These are phyloP conservation scores for Drosophila tanythrix DNA, from an alignment of 2,888 invertebrate species.

Conservation along the genomic window DNA sequence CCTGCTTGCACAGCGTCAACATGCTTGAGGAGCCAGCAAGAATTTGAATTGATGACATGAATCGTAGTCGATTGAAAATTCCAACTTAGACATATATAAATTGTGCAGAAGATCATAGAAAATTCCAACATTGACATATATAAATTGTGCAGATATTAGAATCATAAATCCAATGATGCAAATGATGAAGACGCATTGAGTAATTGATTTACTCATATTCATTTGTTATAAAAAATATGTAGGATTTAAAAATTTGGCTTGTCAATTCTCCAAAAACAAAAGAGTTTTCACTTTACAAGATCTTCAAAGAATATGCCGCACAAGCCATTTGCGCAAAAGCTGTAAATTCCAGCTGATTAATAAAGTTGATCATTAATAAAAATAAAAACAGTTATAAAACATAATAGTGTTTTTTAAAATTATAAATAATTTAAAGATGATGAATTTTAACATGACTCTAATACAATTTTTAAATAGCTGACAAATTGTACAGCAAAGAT, in stretches of 20 bases:
- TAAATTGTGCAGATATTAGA: background rate
- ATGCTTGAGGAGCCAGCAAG: conserved; percentile 3
- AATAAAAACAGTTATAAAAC: background rate
- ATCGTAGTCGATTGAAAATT: background rate
- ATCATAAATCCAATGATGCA: background rate
- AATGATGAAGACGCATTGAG: background rate
- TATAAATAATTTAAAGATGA: background rate
- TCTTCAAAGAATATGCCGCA: background rate
- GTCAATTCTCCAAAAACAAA: background rate
- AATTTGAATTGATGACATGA: conserved; percentile 2
- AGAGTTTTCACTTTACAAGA: background rate
- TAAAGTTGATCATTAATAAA: background rate
- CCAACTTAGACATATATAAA: background rate
- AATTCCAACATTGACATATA: background rate
- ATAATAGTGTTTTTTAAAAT: background rate
- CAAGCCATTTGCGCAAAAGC: background rate
- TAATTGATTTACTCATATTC: background rate
- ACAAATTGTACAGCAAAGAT: background rate
- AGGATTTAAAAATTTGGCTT: background rate
- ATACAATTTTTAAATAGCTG: background rate
- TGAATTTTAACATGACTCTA: background rate
- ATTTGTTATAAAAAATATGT: background rate
- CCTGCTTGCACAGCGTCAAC: conserved; percentile 60
- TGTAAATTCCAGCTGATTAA: background rate
- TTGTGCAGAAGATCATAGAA: background rate